Conservation (phyloP, 1,140 invertebrate genomes). For the Papilio machaon region DNA sequence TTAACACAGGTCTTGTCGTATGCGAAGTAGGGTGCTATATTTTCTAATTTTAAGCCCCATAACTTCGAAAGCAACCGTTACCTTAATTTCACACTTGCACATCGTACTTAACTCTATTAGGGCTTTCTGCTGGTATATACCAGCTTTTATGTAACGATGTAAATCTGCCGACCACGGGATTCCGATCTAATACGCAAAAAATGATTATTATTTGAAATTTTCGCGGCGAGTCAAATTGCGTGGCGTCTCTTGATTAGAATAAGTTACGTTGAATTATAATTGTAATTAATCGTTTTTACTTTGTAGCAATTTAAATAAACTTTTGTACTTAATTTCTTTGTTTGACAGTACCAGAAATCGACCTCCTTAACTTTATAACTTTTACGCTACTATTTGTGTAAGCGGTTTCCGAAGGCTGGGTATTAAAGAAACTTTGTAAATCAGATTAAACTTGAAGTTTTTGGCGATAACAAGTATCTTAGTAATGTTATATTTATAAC, state of each 20-base stretch:
- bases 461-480: constrained; percentile 7
- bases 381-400: constrained; percentile 28
- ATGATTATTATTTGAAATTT: not conserved
- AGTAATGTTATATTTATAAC: not conserved
- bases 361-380: constrained; percentile 17
- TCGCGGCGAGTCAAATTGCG: not conserved
- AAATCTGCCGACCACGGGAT: too few relatives aligned
- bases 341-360: constrained; percentile 14
- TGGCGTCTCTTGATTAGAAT: not conserved
- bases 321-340: constrained; percentile 32
- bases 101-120: too few relatives aligned
- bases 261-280: not conserved
- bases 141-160: too few relatives aligned
- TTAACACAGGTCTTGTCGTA: too few relatives aligned
- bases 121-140: too few relatives aligned
- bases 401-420: constrained; percentile 17
- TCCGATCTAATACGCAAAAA: too few relatives aligned
- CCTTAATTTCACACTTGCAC: not conserved
- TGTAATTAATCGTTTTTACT: not conserved
- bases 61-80: too few relatives aligned
- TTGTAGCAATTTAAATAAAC: constrained; percentile 5
- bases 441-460: constrained; percentile 4
- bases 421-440: constrained; percentile 21
- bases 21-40: too few relatives aligned
- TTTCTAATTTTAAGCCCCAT: too few relatives aligned